These are phyloP conservation scores for Apteryx mantelli DNA, from an alignment of 2,113 vertebrate genomes.

Conservation along the genomic window DNA sequence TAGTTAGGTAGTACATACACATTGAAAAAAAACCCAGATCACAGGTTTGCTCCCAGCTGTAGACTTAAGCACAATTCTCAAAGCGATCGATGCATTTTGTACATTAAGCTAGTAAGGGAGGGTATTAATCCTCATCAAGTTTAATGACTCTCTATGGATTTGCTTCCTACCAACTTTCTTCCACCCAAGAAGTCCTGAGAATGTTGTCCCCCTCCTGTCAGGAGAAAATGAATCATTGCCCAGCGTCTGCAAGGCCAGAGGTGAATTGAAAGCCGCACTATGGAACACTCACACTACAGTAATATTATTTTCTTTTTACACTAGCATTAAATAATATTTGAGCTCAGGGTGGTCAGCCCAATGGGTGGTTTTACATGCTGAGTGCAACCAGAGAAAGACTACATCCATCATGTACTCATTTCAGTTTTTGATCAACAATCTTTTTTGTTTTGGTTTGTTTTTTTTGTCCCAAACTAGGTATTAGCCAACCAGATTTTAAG, in stretches of 20 bases:
- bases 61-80: slow-evolving; percentile 71
- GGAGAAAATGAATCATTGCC: slow-evolving; percentile 78
- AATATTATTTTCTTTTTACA: slow-evolving; percentile 75
- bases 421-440: neutral
- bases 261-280: slow-evolving; percentile 60
- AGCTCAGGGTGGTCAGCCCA: slow-evolving; percentile 53
- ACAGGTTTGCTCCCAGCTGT: slow-evolving; percentile 76
- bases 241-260: slow-evolving; percentile 70
- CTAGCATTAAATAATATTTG: slow-evolving; percentile 64
- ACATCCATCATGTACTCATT: slow-evolving; percentile 41
- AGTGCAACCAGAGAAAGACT: slow-evolving; percentile 38
- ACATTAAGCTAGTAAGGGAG: slow-evolving; percentile 71
- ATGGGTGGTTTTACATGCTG: slow-evolving; percentile 50
- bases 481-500: neutral
- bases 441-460: neutral
- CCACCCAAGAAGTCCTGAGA: slow-evolving; percentile 80
- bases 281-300: slow-evolving; percentile 70
- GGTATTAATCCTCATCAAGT: slow-evolving; percentile 81
- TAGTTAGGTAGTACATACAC: slow-evolving; percentile 75
- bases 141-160: slow-evolving; percentile 79
- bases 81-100: slow-evolving; percentile 76
- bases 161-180: slow-evolving; percentile 76
- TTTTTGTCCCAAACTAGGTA: neutral
- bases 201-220: slow-evolving; percentile 71
- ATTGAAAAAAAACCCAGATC: slow-evolving; percentile 69